phyloP scores from a whole-genome alignment of 2,113 vertebrate genomes.

The Anthoscopus minutus region DNA sequence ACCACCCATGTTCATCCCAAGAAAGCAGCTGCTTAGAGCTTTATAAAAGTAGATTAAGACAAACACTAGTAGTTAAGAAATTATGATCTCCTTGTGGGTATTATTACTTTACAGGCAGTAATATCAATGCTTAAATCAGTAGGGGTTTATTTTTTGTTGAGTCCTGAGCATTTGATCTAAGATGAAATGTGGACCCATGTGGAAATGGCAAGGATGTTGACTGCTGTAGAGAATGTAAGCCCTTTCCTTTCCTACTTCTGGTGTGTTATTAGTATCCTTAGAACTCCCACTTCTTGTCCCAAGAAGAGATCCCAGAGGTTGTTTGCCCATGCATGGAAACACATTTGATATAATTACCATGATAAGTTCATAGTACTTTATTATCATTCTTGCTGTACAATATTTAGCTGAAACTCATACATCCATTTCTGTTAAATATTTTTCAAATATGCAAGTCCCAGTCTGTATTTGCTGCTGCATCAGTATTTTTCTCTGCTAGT shows the following conservation, averaged over 20 bases:
- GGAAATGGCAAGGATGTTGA: background rate
- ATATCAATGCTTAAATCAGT: background rate
- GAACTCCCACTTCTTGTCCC: background rate
- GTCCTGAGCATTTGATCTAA: background rate
- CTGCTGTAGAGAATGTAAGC: background rate
- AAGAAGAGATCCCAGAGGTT: background rate
- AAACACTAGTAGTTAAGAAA: background rate
- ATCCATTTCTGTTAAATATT: background rate
- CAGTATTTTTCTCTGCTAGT: background rate
- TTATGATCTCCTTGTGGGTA: background rate
- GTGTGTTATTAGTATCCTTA: background rate
- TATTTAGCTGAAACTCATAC: background rate
- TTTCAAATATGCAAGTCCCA: background rate
- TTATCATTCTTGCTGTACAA: background rate
- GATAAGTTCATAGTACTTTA: background rate
- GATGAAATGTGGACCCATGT: background rate
- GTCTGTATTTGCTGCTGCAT: background rate
- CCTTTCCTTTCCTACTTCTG: background rate
- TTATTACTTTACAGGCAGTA: background rate
- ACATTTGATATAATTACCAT: background rate
- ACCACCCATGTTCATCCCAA: background rate
- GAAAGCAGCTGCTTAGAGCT: background rate
- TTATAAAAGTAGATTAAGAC: background rate
- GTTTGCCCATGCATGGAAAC: background rate
- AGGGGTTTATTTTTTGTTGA: background rate